Percentiles rank a stretch among this genome's conserved stretches.
Conservation (phyloP, 2,113 vertebrate genomes). For the Dipodomys stephensi region DNA sequence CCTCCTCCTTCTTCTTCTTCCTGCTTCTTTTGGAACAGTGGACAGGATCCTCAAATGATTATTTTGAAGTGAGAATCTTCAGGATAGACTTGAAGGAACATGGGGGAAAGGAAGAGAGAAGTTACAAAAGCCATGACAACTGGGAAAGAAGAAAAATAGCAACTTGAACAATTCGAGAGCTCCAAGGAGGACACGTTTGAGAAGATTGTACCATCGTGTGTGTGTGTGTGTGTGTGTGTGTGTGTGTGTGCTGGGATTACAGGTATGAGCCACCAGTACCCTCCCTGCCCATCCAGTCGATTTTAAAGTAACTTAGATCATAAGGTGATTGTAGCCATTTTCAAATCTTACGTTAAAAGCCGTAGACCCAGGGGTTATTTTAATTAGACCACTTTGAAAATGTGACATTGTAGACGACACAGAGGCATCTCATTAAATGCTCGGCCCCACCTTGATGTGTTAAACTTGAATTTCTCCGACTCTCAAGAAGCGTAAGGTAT, state of each 20-base stretch:
- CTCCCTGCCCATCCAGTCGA: background rate
- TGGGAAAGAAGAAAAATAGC: rapidly evolving
- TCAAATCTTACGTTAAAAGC: background rate
- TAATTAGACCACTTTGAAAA: conserved; percentile 29
- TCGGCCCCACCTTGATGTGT: background rate
- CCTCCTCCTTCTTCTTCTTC: too few relatives aligned
- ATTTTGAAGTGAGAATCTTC: background rate
- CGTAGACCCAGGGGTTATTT: background rate
- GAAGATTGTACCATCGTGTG: background rate
- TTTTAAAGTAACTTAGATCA: background rate
- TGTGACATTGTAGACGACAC: background rate
- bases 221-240: background rate
- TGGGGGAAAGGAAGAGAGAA: background rate
- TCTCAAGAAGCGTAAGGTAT: background rate
- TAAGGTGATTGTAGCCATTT: background rate
- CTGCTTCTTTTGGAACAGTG: too few relatives aligned
- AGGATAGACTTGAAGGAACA: background rate
- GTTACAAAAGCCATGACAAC: background rate
- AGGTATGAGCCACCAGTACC: too few relatives aligned
- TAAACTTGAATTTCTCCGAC: background rate
- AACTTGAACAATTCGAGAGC: background rate
- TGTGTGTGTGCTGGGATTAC: too few relatives aligned
- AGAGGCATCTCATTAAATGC: background rate
- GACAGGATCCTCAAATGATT: background rate
- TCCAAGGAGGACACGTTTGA: background rate